Conservation (phyloP, 2,113 vertebrate genomes). For the Ochotona princeps region DNA sequence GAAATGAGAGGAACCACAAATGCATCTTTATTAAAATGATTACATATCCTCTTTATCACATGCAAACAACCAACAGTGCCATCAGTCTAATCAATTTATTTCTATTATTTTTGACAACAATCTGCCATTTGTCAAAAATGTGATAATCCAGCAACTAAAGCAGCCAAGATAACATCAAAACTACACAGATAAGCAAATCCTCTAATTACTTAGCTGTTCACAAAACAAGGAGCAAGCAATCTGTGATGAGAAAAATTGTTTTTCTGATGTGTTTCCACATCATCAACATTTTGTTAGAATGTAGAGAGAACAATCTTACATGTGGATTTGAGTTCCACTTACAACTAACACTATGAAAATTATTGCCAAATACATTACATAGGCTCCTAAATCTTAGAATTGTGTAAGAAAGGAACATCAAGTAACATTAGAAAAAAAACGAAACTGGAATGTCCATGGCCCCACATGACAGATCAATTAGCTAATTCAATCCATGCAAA, state of each 20-base stretch:
- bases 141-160: constrained; percentile 26
- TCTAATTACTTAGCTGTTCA: neutral
- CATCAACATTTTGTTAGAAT: neutral
- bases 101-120: constrained; percentile 26
- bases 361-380: neutral
- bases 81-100: constrained; percentile 25
- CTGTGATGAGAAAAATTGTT: neutral
- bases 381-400: neutral
- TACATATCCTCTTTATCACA: neutral
- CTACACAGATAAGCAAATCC: neutral
- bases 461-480: too few species aligned
- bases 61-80: neutral
- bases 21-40: constrained; percentile 73
- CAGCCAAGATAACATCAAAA: constrained; percentile 9
- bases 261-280: neutral
- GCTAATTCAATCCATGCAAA: too few species aligned
- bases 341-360: neutral
- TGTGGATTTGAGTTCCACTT: neutral
- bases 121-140: neutral
- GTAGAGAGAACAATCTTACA: neutral
- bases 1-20: constrained; percentile 61
- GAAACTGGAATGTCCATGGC: too few species aligned
- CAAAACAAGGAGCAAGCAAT: neutral
- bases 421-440: neutral
- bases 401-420: neutral